A percentile compares a stretch with the other conserved stretches of the same genome.
These are phyloP conservation scores for Cerastoderma edule DNA, from an alignment of 2,888 invertebrate genomes.

Conservation along the genomic window DNA sequence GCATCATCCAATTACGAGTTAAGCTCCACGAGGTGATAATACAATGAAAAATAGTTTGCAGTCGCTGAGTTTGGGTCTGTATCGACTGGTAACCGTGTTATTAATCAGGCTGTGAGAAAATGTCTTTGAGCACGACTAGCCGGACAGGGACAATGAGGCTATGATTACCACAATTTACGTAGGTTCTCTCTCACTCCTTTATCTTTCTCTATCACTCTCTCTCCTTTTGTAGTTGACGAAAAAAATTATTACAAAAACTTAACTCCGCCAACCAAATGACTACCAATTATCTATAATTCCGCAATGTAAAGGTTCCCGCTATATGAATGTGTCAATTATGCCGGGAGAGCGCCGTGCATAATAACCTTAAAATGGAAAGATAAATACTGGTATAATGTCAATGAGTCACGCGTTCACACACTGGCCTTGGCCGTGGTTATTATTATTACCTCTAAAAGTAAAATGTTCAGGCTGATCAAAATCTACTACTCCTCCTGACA, in stretches of 20 bases:
- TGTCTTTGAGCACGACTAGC: neutral
- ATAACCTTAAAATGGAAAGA: neutral
- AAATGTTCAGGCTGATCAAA: too few relatives aligned
- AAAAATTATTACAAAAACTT: neutral
- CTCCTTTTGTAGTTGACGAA: neutral
- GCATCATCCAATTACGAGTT: slow-evolving; percentile 54
- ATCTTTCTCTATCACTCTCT: neutral
- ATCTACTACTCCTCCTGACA: too few relatives aligned
- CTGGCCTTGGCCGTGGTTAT: neutral
- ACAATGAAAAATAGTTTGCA: neutral
- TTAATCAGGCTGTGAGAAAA: neutral
- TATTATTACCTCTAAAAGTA: too few relatives aligned
- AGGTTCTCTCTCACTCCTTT: slow-evolving; percentile 11
- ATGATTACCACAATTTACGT: neutral
- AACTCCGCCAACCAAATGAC: slow-evolving; percentile 17
- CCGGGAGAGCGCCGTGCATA: slow-evolving; percentile 4
- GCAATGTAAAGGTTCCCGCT: slow-evolving; percentile 10
- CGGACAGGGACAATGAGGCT: slow-evolving; percentile 4
- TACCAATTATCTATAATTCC: slow-evolving; percentile 27
- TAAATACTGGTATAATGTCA: slow-evolving; percentile 2
- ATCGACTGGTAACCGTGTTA: too few relatives aligned
- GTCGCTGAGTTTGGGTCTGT: too few relatives aligned
- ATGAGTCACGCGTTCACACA: neutral
- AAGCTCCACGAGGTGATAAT: neutral
- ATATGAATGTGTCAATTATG: slow-evolving; percentile 19